Evolutionary conservation across 2,797 vertebrate species (phyloP).

Genomic region (Mastacembelus armatus): DNA sequence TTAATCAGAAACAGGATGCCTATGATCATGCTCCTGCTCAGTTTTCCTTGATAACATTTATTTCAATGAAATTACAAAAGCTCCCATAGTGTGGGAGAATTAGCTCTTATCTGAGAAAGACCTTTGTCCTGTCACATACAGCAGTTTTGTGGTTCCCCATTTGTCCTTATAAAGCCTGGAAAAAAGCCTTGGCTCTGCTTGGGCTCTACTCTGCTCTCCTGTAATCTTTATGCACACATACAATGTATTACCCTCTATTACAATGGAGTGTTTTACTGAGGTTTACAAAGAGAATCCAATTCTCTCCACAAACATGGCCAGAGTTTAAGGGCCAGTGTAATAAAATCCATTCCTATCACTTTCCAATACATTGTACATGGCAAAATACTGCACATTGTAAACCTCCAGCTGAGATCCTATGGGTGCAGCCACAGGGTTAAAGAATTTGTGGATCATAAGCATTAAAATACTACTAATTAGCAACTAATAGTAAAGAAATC

Average conservation of each 20-base stretch:
- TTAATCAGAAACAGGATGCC: conserved; percentile 44
- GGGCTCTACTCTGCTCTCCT: conserved; percentile 26
- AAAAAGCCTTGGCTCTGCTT: conserved; percentile 49
- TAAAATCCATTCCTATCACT: not conserved
- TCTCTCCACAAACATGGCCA: not conserved
- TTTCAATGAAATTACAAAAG: conserved; percentile 39
- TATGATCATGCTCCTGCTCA: conserved; percentile 22
- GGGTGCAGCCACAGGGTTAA: no score
- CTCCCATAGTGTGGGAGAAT: not conserved
- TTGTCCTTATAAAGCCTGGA: conserved; percentile 65
- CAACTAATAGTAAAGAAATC: no score
- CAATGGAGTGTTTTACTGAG: conserved; percentile 26
- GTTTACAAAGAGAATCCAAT: not conserved
- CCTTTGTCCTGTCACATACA: conserved; percentile 38
- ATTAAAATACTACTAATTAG: no score
- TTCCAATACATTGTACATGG: no score
- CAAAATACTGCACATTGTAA: no score
- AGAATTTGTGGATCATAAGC: no score
- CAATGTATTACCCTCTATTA: conserved; percentile 11
- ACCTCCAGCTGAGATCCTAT: no score
- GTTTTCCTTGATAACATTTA: conserved; percentile 22
- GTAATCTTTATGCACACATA: conserved; percentile 29
- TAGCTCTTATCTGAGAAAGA: conserved; percentile 50
- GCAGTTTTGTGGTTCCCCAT: conserved; percentile 28
- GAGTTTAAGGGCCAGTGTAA: not conserved